These are phyloP conservation scores for Scaptomyza cyrtandrae DNA, from an alignment of 2,888 invertebrate species.

Conservation along the genomic window DNA sequence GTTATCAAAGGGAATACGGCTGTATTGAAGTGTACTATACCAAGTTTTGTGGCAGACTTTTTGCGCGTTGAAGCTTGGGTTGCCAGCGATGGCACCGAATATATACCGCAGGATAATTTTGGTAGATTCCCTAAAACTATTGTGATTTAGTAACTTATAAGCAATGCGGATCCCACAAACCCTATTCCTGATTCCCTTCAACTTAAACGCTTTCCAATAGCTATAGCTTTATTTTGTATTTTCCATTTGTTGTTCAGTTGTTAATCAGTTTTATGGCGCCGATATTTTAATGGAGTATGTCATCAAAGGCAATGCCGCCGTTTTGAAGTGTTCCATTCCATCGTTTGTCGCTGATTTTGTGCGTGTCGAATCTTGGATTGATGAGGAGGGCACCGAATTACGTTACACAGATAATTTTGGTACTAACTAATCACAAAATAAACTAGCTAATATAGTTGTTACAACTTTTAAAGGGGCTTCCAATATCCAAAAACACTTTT, in stretches of 20 bases:
- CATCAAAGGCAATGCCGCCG: slow-evolving; percentile 89
- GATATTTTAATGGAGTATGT: slow-evolving; percentile 91
- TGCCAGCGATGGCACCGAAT: slow-evolving; percentile 88
- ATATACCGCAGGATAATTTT: slow-evolving; percentile 89
- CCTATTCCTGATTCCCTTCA: slow-evolving; percentile 7
- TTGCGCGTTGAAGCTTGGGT: slow-evolving; percentile 94
- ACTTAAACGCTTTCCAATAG: background rate
- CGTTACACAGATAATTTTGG: slow-evolving; percentile 86
- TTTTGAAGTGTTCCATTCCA: slow-evolving; percentile 90
- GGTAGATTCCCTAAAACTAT: slow-evolving; percentile 85
- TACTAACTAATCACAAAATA: slow-evolving; percentile 56
- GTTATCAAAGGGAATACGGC: slow-evolving; percentile 95
- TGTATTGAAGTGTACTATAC: slow-evolving; percentile 94
- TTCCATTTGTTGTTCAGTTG: slow-evolving; percentile 85
- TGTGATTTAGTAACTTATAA: slow-evolving; percentile 18
- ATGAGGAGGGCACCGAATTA: slow-evolving; percentile 87
- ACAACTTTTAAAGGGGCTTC: slow-evolving; percentile 13
- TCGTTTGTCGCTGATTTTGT: slow-evolving; percentile 91
- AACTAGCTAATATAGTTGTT: slow-evolving; percentile 10
- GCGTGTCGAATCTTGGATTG: slow-evolving; percentile 89
- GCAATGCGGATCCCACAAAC: slow-evolving; percentile 8
- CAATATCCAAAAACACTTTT: slow-evolving; percentile 4
- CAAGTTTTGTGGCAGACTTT: slow-evolving; percentile 95
- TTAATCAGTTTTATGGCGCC: slow-evolving; percentile 89
- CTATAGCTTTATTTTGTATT: slow-evolving; percentile 21